A percentile compares a stretch with the other conserved stretches of the same genome.
Conservation (phyloP, 2,888 invertebrate genomes). For the Callimorpha dominula region DNA sequence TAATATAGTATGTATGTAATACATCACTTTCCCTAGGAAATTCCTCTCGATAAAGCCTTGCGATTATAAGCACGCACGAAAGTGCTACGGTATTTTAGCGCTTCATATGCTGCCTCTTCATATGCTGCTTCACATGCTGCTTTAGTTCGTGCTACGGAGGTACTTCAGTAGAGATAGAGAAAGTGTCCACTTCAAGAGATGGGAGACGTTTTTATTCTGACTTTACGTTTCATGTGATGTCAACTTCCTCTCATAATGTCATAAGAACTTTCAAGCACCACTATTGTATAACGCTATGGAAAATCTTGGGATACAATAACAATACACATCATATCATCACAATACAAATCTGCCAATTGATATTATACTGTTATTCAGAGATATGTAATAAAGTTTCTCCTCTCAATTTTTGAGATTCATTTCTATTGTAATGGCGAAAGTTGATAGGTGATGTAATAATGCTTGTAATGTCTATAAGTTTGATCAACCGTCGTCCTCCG, state of each 20-base stretch:
- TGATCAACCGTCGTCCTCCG: not conserved
- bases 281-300: not conserved
- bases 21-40: no score
- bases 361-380: not conserved
- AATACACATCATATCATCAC: not conserved
- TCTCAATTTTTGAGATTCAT: constrained; percentile 10
- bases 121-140: no score
- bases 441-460: constrained; percentile 1
- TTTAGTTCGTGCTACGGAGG: no score
- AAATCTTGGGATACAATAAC: not conserved
- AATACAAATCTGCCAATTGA: constrained; percentile 4
- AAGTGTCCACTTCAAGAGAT: no score
- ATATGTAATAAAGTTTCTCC: constrained; percentile 14
- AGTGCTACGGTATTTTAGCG: no score
- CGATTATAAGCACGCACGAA: no score
- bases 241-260: not conserved
- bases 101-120: no score
- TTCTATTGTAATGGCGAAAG: constrained; percentile 14
- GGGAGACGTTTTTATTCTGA: no score
- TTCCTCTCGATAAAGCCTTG: no score
- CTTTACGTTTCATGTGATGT: not conserved
- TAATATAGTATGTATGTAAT: no score
- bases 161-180: no score
- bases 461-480: not conserved
- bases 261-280: not conserved